Percentiles rank a stretch among this genome's conserved stretches.
These are phyloP conservation scores for Andricus quercusramuli DNA, from an alignment of 2,888 invertebrate species.

Conservation along the genomic window DNA sequence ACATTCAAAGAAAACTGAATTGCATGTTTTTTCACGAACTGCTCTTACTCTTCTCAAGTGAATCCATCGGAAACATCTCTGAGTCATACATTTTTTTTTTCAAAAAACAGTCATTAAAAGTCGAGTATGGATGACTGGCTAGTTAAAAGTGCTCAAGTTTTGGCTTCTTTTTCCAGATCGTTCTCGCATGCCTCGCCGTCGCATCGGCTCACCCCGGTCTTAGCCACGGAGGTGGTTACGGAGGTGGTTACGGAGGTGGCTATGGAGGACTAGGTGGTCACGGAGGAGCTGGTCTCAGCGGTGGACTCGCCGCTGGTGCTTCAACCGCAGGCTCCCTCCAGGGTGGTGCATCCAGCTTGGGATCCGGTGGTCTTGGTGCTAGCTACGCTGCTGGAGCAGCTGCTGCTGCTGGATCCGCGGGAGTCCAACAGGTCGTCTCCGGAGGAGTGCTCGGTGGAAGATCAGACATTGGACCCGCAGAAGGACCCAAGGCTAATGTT, in stretches of 20 bases:
- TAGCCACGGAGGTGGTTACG: slow-evolving; percentile 73
- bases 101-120: no score
- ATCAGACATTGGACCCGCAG: slow-evolving; percentile 77
- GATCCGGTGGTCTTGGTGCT: slow-evolving; percentile 76
- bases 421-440: no score
- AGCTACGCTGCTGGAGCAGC: slow-evolving; percentile 78
- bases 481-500: slow-evolving; percentile 78
- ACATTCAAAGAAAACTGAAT: no score
- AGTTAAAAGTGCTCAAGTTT: neutral
- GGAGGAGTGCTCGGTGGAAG: slow-evolving; percentile 63
- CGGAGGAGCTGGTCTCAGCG: slow-evolving; percentile 74
- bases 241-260: no score
- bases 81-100: no score
- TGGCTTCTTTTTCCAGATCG: slow-evolving; percentile 35
- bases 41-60: no score
- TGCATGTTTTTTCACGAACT: no score
- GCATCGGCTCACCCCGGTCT: slow-evolving; percentile 77
- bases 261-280: slow-evolving; percentile 61
- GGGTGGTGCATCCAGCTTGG: slow-evolving; percentile 77
- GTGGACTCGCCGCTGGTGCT: slow-evolving; percentile 76
- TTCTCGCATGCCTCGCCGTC: slow-evolving; percentile 71
- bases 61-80: no score
- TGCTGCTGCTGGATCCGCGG: slow-evolving; percentile 57
- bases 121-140: no score
- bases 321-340: slow-evolving; percentile 76